These are phyloP conservation scores for Syngnathoides biaculeatus DNA, from an alignment of 2,113 vertebrate genomes.

Conservation along the genomic window DNA sequence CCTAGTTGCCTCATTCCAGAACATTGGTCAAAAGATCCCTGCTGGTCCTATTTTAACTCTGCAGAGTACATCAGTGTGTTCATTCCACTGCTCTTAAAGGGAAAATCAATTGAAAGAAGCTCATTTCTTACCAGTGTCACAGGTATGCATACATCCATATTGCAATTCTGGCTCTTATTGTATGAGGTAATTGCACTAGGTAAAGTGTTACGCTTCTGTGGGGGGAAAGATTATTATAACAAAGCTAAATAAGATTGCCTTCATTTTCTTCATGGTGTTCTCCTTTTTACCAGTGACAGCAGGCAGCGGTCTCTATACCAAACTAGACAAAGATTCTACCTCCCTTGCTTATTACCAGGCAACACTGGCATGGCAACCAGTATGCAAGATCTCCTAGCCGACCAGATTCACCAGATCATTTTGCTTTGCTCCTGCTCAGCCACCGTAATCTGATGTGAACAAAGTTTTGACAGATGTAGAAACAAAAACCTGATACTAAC, in stretches of 20 bases:
- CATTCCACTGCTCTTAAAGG: conserved; percentile 45
- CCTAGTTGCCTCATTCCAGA: conserved; percentile 25
- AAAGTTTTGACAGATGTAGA: conserved; percentile 9
- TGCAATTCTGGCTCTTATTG: conserved; percentile 49
- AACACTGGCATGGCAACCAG: conserved; percentile 57
- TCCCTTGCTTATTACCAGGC: conserved; percentile 38
- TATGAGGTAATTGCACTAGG: conserved; percentile 48
- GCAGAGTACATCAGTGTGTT: conserved; percentile 16
- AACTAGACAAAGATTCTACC: conserved; percentile 30
- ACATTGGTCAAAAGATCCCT: conserved; percentile 16
- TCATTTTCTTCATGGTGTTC: conserved; percentile 24
- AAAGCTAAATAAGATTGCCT: conserved; percentile 43
- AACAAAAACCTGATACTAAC: conserved; percentile 9
- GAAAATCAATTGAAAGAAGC: conserved; percentile 42
- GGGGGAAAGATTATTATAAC: conserved; percentile 47
- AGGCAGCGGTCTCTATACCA: conserved; percentile 15
- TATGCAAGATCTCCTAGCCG: conserved; percentile 36
- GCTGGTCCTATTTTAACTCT: conserved; percentile 20
- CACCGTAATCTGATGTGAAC: not conserved
- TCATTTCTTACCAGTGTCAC: conserved; percentile 2
- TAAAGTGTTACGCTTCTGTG: conserved; percentile 12
- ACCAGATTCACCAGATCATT: not conserved
- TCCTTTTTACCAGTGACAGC: conserved; percentile 25
- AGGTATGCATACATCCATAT: conserved; percentile 23
- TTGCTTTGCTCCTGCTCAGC: not conserved